phyloP scores from a whole-genome alignment of 2,888 invertebrate genomes.

The Tigriopus californicus region DNA sequence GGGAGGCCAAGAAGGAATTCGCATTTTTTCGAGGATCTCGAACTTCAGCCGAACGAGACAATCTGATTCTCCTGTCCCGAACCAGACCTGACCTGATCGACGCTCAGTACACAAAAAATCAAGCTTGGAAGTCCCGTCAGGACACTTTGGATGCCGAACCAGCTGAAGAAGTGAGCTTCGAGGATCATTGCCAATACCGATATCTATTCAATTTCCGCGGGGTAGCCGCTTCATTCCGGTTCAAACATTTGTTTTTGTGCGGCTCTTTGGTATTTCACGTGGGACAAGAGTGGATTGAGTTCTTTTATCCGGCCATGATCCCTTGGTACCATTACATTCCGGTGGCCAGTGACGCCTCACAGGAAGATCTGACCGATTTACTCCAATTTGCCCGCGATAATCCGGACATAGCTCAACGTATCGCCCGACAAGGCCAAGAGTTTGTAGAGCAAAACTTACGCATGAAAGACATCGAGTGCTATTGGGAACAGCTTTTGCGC shows the following conservation, averaged over 20 bases:
- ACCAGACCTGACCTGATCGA: slow-evolving; percentile 45
- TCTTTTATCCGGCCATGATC: slow-evolving; percentile 70
- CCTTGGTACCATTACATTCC: slow-evolving; percentile 95
- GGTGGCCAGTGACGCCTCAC: slow-evolving; percentile 43
- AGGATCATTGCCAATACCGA: slow-evolving; percentile 62
- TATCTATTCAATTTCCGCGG: slow-evolving; percentile 91
- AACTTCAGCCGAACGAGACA: slow-evolving; percentile 75
- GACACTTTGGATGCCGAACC: slow-evolving; percentile 42
- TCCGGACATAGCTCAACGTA: slow-evolving; percentile 50
- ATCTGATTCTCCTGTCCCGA: slow-evolving; percentile 49
- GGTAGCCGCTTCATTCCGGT: slow-evolving; percentile 90
- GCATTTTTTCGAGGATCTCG: slow-evolving; percentile 83
- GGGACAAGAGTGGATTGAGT: slow-evolving; percentile 82
- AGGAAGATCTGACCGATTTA: slow-evolving; percentile 47
- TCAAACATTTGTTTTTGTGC: slow-evolving; percentile 84
- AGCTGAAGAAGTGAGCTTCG: slow-evolving; percentile 65
- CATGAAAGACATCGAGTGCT: slow-evolving; percentile 62
- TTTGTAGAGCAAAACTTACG: slow-evolving; percentile 65
- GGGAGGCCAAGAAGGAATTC: slow-evolving; percentile 46
- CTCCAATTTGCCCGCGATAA: slow-evolving; percentile 54
- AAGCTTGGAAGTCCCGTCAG: slow-evolving; percentile 72
- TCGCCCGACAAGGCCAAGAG: slow-evolving; percentile 59
- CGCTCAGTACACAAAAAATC: slow-evolving; percentile 91
- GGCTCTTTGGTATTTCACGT: slow-evolving; percentile 73
- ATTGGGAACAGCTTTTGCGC: slow-evolving; percentile 41